A percentile compares a stretch with the other conserved stretches of the same genome.
Conservation (phyloP, 2,888 invertebrate species). For the Exocentrus adspersus region DNA sequence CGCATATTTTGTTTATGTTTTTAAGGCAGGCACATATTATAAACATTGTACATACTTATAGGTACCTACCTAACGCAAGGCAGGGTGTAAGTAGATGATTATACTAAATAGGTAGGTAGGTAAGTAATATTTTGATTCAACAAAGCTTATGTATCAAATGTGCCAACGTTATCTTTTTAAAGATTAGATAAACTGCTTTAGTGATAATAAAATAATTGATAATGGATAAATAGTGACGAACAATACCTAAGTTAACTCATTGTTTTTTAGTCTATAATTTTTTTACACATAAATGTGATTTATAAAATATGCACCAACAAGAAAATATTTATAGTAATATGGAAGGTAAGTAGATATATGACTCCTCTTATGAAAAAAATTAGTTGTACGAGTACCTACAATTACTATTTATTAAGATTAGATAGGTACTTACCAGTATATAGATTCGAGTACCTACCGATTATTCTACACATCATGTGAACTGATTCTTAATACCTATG, state of each 20-base stretch:
- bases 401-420: no score
- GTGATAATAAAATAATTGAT: slow-evolving; percentile 22
- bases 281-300: not conserved
- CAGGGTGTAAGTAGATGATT: no score
- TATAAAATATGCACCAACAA: not conserved
- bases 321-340: slow-evolving; percentile 6
- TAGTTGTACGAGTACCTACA: no score
- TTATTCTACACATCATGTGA: slow-evolving; percentile 8
- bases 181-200: slow-evolving; percentile 21
- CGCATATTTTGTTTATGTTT: no score
- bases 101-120: no score
- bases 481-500: not conserved
- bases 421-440: no score
- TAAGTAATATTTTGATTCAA: slow-evolving; percentile 15
- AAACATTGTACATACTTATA: no score
- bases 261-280: not conserved
- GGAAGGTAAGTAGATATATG: slow-evolving; percentile 19
- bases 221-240: slow-evolving; percentile 20
- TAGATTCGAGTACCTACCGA: no score
- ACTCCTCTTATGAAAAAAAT: not conserved
- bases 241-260: slow-evolving; percentile 1
- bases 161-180: slow-evolving; percentile 2
- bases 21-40: no score
- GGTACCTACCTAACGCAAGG: no score
- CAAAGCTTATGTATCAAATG: slow-evolving; percentile 13